Base-by-base conservation (phyloP, 2,113 vertebrate genomes). In the Lucifuga dentata region DNA sequence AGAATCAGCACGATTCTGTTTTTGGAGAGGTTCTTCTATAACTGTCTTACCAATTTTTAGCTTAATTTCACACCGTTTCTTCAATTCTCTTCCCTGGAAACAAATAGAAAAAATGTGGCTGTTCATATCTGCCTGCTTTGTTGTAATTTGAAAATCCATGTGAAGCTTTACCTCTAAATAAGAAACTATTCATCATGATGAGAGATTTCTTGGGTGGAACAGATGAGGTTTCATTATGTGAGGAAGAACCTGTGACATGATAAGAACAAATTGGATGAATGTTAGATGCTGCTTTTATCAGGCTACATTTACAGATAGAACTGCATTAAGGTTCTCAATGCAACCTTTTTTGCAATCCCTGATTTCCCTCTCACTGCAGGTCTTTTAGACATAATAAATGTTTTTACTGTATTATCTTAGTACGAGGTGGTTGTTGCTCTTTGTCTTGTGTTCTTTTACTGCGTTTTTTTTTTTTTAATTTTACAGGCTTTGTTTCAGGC, bases 1-100 rank as follows among this genome's bases (percentile, higher is more conserved):
- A 80, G 86, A 73, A 84, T 71, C 60, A 67, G 62, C 44, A 46
- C n/a, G n/a, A n/a, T n/a, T n/a, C n/a, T n/a, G n/a, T n/a, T n/a
- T n/a, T n/a, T n/a, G 70, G 38, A 78, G 66, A 60, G 49, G 39
- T 13, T 51, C 79, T 53, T 65, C 33, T 17, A 19, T 38, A 62
- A 74, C 29, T 55, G 36, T 16, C 33, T 19, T 15, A 60, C 41
- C n/a, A n/a, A n/a, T 68, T 73, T 15, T 9, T 16, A 19, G 5
- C 36, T 43, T 63, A 21, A 56, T 62, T 53, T 70, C 45, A 17
- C 21, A 9, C 2, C 11, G 0, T 13, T 46, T 55, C 35, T 11
- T 39, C 20, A 0, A 5, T 5, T 40, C 55, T 73, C n/a, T 35
- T 24, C 6, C 11, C 12, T 19, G 23, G 39, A 46, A 17, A 38